These are phyloP conservation scores for Mythimna vitellina DNA, from an alignment of 2,888 invertebrate genomes.

Conservation along the genomic window DNA sequence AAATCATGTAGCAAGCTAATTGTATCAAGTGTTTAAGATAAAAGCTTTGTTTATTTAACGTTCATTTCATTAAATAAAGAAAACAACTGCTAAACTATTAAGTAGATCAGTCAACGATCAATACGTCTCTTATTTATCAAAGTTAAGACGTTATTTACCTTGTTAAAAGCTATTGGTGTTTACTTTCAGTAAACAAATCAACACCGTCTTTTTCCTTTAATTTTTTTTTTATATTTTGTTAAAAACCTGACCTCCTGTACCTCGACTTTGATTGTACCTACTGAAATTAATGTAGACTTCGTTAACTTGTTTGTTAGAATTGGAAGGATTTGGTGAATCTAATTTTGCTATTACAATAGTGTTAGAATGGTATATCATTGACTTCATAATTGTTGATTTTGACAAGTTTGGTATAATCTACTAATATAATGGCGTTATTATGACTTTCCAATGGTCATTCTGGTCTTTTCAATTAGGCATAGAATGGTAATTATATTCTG, in stretches of 20 bases:
- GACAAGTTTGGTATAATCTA: no score
- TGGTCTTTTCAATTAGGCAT: no score
- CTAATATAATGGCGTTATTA: no score
- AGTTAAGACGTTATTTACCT: background rate
- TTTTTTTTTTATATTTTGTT: background rate
- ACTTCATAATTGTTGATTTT: no score
- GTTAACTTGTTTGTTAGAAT: no score
- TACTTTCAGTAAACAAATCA: slow-evolving; percentile 20
- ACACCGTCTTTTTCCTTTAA: background rate
- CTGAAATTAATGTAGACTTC: no score
- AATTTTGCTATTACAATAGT: no score
- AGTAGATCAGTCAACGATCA: background rate
- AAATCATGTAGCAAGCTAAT: no score
- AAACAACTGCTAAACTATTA: background rate
- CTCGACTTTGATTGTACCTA: background rate
- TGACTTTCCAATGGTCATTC: no score
- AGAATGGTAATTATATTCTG: no score
- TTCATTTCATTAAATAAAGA: background rate
- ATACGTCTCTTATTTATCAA: background rate
- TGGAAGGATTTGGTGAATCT: no score
- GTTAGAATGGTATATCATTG: no score
- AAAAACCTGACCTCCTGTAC: background rate
- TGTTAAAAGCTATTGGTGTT: background rate
- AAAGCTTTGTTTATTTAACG: background rate
- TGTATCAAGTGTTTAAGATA: background rate